Evolutionary conservation across 1,140 invertebrate genomes (phyloP).

Genomic region (Eupristina koningsbergeri): DNA sequence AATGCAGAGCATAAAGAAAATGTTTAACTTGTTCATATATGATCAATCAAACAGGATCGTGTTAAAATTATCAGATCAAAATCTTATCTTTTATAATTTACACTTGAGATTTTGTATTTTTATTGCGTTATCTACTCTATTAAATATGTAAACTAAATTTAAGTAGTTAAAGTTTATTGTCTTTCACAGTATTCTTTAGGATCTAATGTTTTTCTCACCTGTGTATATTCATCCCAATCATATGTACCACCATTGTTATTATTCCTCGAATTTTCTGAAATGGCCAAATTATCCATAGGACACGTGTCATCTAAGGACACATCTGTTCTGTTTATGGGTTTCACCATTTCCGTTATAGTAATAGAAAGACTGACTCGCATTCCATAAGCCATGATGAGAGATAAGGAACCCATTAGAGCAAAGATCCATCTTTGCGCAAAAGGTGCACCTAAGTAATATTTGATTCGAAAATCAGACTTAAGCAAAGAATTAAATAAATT

Average conservation of each 20-base stretch:
- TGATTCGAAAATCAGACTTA: not conserved
- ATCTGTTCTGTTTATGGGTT: conserved; percentile 57
- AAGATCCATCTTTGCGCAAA: conserved; percentile 84
- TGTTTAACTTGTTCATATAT: conserved; percentile 4
- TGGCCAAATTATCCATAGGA: not conserved
- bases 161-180: not conserved
- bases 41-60: not conserved
- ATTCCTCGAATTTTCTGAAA: not conserved
- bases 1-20: not conserved
- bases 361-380: conserved; percentile 91
- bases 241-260: conserved; percentile 13
- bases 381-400: conserved; percentile 88
- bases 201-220: conserved; percentile 43
- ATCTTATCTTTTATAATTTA: not conserved
- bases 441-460: conserved; percentile 73
- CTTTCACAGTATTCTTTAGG: not conserved
- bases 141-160: not conserved
- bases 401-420: conserved; percentile 88
- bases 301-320: conserved; percentile 18
- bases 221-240: conserved; percentile 39
- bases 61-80: conserved; percentile 6
- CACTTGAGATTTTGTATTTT: not conserved
- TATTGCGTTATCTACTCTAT: not conserved
- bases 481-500: too few relatives aligned
- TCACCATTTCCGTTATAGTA: conserved; percentile 91